These are phyloP conservation scores for Liasis olivaceus DNA, from an alignment of 2,797 vertebrate genomes.

Conservation along the genomic window DNA sequence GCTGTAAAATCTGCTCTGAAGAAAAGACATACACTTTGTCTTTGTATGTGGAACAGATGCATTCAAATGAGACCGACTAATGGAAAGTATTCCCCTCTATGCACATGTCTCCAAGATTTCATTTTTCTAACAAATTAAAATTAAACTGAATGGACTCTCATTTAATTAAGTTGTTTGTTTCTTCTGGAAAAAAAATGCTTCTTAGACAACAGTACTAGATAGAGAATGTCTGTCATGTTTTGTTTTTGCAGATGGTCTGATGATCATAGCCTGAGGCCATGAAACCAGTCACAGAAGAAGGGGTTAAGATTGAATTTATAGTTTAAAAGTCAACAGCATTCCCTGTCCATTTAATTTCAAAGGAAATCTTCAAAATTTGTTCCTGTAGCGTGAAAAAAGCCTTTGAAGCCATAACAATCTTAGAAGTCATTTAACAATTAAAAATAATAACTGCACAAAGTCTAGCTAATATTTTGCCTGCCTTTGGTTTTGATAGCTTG, in stretches of 20 bases:
- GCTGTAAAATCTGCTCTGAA: background rate
- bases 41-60: background rate
- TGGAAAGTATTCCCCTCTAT: background rate
- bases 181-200: background rate
- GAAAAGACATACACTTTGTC: background rate
- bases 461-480: background rate
- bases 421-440: conserved; percentile 5
- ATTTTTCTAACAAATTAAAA: background rate
- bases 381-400: background rate
- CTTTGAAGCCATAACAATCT: background rate
- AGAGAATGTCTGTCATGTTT: background rate
- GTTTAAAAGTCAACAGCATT: background rate
- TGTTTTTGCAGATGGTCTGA: background rate
- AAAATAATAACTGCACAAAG: background rate
- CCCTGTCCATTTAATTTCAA: background rate
- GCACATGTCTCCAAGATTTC: background rate
- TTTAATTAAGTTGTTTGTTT: background rate
- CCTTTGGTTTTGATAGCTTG: background rate
- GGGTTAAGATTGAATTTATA: background rate
- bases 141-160: background rate
- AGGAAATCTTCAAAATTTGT: background rate
- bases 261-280: background rate
- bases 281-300: background rate
- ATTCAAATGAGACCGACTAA: background rate
- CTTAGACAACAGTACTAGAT: background rate